Evolutionary conservation across 2,888 invertebrate genomes (phyloP).

Genomic region (Tinea pellionella): DNA sequence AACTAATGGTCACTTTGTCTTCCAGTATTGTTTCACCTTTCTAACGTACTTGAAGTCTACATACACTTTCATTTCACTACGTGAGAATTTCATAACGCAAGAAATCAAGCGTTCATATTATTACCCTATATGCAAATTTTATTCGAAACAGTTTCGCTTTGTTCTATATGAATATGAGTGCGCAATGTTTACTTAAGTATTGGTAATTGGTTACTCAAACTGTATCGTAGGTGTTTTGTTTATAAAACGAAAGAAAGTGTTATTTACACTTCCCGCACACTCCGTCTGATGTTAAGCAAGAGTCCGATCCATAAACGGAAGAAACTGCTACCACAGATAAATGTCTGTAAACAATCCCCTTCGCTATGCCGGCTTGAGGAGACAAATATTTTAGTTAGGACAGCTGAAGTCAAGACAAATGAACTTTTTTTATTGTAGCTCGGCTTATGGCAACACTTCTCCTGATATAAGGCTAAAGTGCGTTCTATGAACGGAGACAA

Average conservation of each 20-base stretch:
- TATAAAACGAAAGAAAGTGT: not conserved
- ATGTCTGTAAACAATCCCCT: no score
- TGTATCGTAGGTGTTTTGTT: not conserved
- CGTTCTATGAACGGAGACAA: no score
- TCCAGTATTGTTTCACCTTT: slow-evolving; percentile 6
- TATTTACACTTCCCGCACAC: no score
- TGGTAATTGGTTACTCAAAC: slow-evolving; percentile 1
- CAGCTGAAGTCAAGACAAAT: no score
- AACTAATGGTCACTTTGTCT: not conserved
- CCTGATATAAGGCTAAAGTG: no score
- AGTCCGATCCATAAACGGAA: no score
- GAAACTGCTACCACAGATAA: no score
- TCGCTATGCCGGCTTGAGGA: no score
- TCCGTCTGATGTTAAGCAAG: no score
- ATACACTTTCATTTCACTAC: slow-evolving; percentile 11
- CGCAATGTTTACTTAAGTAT: not conserved
- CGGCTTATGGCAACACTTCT: no score
- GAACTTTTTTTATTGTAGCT: no score
- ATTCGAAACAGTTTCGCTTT: not conserved
- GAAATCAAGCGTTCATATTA: not conserved
- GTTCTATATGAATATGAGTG: not conserved
- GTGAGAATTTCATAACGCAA: slow-evolving; percentile 9
- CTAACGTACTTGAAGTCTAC: not conserved
- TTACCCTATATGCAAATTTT: slow-evolving; percentile 7
- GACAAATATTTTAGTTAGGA: no score